phyloP scores from a whole-genome alignment of 2,797 vertebrate species.

The Artibeus jamaicensis region DNA sequence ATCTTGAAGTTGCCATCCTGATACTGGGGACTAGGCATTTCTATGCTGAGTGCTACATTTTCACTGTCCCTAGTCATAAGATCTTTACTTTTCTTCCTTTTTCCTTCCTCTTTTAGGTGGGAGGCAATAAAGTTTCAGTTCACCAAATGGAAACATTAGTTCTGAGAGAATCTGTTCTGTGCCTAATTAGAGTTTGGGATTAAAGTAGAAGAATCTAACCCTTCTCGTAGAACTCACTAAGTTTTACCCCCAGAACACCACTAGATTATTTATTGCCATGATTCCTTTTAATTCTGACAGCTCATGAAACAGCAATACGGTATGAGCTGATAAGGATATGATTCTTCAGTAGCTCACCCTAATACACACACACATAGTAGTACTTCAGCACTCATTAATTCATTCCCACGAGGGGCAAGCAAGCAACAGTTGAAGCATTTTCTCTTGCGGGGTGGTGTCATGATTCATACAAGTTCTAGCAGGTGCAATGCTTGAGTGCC shows the following conservation, averaged over 20 bases:
- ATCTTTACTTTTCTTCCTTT: neutral
- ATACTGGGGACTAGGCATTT: neutral
- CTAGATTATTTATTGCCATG: conserved; percentile 13
- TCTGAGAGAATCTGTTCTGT: conserved; percentile 10
- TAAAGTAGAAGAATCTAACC: conserved; percentile 14
- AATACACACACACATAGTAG: no score
- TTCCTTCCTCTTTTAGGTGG: neutral
- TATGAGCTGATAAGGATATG: neutral
- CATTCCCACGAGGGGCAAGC: neutral
- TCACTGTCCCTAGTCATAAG: neutral
- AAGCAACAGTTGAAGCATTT: neutral
- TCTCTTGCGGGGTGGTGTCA: neutral
- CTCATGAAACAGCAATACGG: neutral
- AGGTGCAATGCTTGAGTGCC: neutral
- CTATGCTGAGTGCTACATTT: neutral
- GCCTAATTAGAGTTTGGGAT: conserved; percentile 22
- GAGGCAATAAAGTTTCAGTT: neutral
- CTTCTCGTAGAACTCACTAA: conserved; percentile 3
- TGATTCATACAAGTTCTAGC: neutral
- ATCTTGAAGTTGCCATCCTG: neutral
- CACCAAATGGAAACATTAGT: conserved; percentile 11
- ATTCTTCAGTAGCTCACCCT: neutral
- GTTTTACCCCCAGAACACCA: neutral
- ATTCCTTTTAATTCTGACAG: conserved; percentile 17
- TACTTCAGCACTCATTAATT: neutral